Evolutionary conservation across 2,113 vertebrate genomes (phyloP).

Genomic region (Pseudorasbora parva): DNA sequence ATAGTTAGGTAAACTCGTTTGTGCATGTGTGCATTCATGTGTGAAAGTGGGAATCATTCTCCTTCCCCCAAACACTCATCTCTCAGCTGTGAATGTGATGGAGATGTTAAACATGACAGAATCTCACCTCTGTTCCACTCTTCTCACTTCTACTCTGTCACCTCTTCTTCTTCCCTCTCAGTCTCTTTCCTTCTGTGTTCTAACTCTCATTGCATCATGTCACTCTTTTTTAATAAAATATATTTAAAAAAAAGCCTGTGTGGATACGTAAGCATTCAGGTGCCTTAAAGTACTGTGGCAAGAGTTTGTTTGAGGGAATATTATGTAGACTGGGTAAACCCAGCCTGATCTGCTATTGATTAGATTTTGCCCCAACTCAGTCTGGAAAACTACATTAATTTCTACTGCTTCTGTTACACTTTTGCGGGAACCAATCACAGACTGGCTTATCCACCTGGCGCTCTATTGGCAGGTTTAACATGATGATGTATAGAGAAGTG

Average conservation of each 20-base stretch:
- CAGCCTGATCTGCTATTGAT: no score
- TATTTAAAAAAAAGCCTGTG: background rate
- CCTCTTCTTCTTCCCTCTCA: background rate
- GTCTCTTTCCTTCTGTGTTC: background rate
- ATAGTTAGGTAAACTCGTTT: background rate
- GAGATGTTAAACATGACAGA: conserved; percentile 1
- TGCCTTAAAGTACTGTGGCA: background rate
- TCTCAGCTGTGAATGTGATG: conserved; percentile 19
- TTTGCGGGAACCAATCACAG: no score
- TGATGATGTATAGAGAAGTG: no score
- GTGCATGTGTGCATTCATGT: background rate
- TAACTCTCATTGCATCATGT: background rate
- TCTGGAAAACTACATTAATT: no score
- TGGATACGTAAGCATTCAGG: conserved; percentile 9
- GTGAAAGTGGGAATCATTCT: background rate
- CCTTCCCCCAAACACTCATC: background rate
- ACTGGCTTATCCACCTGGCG: no score
- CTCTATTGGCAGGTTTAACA: no score
- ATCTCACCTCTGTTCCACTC: conserved; percentile 11
- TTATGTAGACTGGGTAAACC: no score
- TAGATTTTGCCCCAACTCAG: no score
- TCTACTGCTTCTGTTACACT: no score
- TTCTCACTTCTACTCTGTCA: background rate
- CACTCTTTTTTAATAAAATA: background rate
- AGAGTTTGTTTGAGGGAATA: conserved; percentile 6